Percentiles rank a stretch among this genome's conserved stretches.
Evolutionary conservation across 2,888 invertebrate genomes (phyloP).

Genomic region (Cataglyphis altisquamis): DNA sequence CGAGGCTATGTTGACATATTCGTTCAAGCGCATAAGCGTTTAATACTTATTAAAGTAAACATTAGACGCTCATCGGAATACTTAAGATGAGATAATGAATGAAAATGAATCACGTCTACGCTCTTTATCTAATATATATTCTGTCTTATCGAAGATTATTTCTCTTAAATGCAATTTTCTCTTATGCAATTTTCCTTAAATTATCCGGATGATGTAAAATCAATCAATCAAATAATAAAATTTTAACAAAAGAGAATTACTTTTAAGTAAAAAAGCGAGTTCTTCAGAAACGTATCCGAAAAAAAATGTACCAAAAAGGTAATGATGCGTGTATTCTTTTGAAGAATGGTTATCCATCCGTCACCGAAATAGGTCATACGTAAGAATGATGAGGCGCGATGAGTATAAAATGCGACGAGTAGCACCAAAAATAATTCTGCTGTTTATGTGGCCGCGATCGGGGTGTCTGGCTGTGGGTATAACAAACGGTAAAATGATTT

Average conservation of each 20-base stretch:
- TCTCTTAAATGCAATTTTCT: neutral
- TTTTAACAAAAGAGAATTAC: neutral
- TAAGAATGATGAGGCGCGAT: slow-evolving; percentile 59
- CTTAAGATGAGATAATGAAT: neutral
- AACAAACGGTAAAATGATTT: slow-evolving; percentile 21
- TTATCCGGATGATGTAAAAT: neutral
- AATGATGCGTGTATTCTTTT: slow-evolving; percentile 34
- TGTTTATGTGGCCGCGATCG: slow-evolving; percentile 38
- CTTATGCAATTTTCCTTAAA: neutral
- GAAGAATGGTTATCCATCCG: slow-evolving; percentile 57
- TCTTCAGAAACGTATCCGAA: neutral
- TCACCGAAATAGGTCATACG: slow-evolving; percentile 71
- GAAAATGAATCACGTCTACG: neutral
- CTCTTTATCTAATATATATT: neutral
- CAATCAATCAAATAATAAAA: neutral
- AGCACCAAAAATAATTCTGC: slow-evolving; percentile 65
- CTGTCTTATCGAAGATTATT: neutral
- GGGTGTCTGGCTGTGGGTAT: slow-evolving; percentile 27
- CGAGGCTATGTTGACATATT: slow-evolving; percentile 12
- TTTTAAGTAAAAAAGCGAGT: neutral
- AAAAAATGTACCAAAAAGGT: neutral
- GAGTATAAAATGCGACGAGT: slow-evolving; percentile 55
- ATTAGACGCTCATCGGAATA: neutral
- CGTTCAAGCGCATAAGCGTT: slow-evolving; percentile 15
- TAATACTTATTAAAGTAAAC: slow-evolving; percentile 26